Base-by-base conservation (phyloP, 2,113 vertebrate genomes). In the Istiophorus platypterus region DNA sequence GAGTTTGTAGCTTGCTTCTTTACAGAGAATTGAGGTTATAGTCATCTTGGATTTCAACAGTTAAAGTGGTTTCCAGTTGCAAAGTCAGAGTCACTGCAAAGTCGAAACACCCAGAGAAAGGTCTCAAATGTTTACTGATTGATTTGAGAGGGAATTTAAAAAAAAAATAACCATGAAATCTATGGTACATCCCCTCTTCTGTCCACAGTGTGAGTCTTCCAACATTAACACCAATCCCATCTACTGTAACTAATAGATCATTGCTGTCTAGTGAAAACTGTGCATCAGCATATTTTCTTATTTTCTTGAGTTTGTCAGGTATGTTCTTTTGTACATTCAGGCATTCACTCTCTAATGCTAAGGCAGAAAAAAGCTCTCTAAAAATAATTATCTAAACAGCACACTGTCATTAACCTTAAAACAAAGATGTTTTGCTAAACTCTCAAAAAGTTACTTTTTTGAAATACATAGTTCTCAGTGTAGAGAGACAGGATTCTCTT, bases 21-120 rank as follows among this genome's bases (percentile, higher is more conserved):
- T 13, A 34, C 20, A 15, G 57, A 49, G 18, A 47, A 39, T 13
- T 10, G 45, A 4, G 18, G 45, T 5, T 47, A 1, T 18, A 9
- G 39, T 71, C 41, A 29, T 58, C 31, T 70, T 59, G 34, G 27
- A 4, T 67, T 66, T n/a, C 54, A 52, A 0, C 39, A 15, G 31
- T 66, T 51, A 15, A 31, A 59, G 24, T 5, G n/a, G 45, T 26
- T 54, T 54, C 12, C n/a, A 57, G 12, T 26, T 29, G 22, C 1
- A 14, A 39, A 11, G n/a, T 29, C 65, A 76, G 7, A 61, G 45
- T 61, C 41, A 2, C 20, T 47, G 15, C 24, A 56, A 29, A 37
- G 72, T 69, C 78, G 17, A 49, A 71, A 52, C n/a, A 22, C 20
- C 22, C 49, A 52, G 10, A n/a, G 49, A 52, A 37, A 62, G 3